Base-by-base conservation (phyloP, 2,888 invertebrate species). In the Flexamia atlantica region DNA sequence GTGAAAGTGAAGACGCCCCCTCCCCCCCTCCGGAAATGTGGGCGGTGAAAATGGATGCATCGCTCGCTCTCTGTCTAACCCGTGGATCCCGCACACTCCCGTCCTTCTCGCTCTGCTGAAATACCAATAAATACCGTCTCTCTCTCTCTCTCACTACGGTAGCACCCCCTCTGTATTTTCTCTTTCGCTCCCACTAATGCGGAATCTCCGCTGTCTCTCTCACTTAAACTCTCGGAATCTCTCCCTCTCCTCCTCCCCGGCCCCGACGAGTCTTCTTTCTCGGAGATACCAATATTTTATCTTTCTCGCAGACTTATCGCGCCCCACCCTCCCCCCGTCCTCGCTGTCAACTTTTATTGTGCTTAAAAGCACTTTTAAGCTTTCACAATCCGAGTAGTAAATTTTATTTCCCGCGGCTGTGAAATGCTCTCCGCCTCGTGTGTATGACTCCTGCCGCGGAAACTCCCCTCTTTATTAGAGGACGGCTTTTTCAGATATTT, bases 321-420 rank as follows among this genome's bases (percentile, higher is more conserved):
- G 12, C 46, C 76, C 76, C 50, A n/a, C 42, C 46, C 68, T 64
- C 46, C 46, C 57, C 42, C 53, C 82, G 82, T 82, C 82, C 70
- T 32, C 72, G 32, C 82, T 82, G 82, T 82, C 82, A 82, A 82
- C 82, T 82, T 82, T 82, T 82, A 82, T 82, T 82, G 82, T 82
- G 82, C 82, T 82, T 82, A 82, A 82, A 82, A 82, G 82, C 82
- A 82, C 82, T 82, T 82, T 82, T 82, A 82, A 82, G 82, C 82
- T 82, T 82, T 82, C 82, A 82, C 82, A 82, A 82, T 70, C 82
- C 50, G 82, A 50, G 82, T 82, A 82, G 82, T 82, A 82, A 82
- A 82, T 82, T 82, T 82, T 82, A 72, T 72, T 72, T 82, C 72
- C 36, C 36, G 36, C 68, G 72, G 42, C 42, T 40, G n/a, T 17